Base-by-base conservation (phyloP, 2,888 invertebrate species). In the Coleophora flavipennella region DNA sequence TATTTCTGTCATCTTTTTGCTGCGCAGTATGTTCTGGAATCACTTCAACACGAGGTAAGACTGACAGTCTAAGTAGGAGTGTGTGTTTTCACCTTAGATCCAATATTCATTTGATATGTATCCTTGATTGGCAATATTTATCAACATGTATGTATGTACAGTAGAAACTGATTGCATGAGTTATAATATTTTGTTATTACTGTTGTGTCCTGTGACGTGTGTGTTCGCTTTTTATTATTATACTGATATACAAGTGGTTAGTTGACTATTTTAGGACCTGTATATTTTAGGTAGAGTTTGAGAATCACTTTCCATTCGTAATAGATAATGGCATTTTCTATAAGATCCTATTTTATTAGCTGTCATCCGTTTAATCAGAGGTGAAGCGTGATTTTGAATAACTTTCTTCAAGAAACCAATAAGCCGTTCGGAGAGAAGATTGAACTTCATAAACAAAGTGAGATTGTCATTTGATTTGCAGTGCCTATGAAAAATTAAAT, bases 21-120 rank as follows among this genome's bases (percentile, higher is more conserved):
- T 91, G 91, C 92, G 88, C 93, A 96, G 96, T 94, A 93, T 95
- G 90, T 96, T 96, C 92, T 96, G 96, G 96, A 96, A 95, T 91
- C 94, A 96, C 93, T 96, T 96, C 94, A 96, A 96, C 86, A 93
- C 95, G 90, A 96, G 96, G 96, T 96, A 96, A 96, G 95, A 90
- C 72, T 60, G 65, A 57, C 53, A 62, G 55, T 55, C 50, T 62
- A 64, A 48, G 57, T 69, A 67, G 69, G 68, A 64, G 57, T 62
- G 61, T 74, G 63, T 67, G 57, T 62, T 57, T 51, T 49, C 40
- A 33, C 40, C 32, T 35, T 50, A 48, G 44, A 38, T 40, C 36
- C 40, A 38, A 31, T 46, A 46, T 49, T 39, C 27, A 27, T 40
- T 13, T 25, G 9, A 35, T 51, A 51, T 51, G 41, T 55, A 46